Conservation (phyloP, 2,888 invertebrate species). For the Monoplex corrugatus region DNA sequence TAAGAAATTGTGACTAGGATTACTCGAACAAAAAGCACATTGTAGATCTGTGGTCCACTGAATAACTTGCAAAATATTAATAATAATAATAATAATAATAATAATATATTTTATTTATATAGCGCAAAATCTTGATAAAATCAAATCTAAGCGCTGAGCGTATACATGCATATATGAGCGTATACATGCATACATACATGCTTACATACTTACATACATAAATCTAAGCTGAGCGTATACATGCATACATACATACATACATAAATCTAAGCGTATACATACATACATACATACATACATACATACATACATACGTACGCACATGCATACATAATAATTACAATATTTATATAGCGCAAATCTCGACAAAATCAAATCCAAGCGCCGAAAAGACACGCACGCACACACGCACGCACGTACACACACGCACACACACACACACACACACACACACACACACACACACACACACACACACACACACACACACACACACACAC, state of each 20-base stretch:
- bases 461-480: slow-evolving; percentile 28
- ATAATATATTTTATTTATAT: not conserved
- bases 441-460: no score
- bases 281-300: not conserved
- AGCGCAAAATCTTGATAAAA: not conserved
- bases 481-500: slow-evolving; percentile 28
- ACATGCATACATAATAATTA: slow-evolving; percentile 2
- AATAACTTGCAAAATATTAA: no score
- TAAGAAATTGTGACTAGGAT: not conserved
- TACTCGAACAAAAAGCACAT: not conserved
- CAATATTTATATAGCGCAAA: no score
- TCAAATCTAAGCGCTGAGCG: not conserved
- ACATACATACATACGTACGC: no score
- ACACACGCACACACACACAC: not conserved
- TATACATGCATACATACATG: not conserved
- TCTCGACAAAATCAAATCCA: no score
- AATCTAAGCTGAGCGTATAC: no score
- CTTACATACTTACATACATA: no score
- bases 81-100: not conserved
- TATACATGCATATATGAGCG: not conserved
- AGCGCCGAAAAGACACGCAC: no score
- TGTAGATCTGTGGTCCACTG: no score
- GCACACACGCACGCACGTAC: not conserved
- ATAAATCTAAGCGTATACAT: no score
- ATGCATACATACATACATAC: not conserved